These are phyloP conservation scores for Fabriciana adippe DNA, from an alignment of 2,888 invertebrate species.

Conservation along the genomic window DNA sequence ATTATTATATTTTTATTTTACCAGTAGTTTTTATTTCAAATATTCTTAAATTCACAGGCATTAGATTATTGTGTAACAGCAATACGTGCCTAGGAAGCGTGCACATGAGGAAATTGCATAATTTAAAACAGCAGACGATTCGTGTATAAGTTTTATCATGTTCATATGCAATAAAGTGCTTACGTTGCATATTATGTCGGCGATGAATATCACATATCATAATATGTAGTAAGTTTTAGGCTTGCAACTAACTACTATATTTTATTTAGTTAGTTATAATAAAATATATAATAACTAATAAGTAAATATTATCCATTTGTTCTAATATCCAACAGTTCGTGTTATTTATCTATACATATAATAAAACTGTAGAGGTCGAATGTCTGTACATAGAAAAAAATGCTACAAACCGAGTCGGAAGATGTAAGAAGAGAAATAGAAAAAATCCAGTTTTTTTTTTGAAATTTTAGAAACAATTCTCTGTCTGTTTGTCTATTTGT, in stretches of 20 bases:
- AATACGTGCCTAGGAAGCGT: constrained; percentile 27
- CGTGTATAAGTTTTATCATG: constrained; percentile 33
- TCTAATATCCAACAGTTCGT: too few species aligned
- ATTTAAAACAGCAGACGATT: constrained; percentile 35
- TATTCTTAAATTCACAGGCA: constrained; percentile 7
- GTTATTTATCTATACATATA: too few species aligned
- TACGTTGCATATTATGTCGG: not conserved
- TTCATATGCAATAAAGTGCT: constrained; percentile 27
- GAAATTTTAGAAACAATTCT: too few species aligned
- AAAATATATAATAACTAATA: too few species aligned
- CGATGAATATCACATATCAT: not conserved
- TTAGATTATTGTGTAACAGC: constrained; percentile 25
- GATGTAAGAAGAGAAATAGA: too few species aligned
- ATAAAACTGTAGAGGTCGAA: too few species aligned
- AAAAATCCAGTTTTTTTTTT: too few species aligned
- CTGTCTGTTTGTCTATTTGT: too few species aligned
- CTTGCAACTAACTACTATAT: not conserved
- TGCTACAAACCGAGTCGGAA: too few species aligned
- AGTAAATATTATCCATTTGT: too few species aligned
- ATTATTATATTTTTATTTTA: not conserved
- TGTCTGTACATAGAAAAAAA: too few species aligned
- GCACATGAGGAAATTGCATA: constrained; percentile 34
- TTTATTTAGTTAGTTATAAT: not conserved
- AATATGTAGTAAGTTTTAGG: not conserved
- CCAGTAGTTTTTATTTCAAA: not conserved